Base-by-base conservation (phyloP, 2,113 vertebrate species). In the Siphamia tubifer region DNA sequence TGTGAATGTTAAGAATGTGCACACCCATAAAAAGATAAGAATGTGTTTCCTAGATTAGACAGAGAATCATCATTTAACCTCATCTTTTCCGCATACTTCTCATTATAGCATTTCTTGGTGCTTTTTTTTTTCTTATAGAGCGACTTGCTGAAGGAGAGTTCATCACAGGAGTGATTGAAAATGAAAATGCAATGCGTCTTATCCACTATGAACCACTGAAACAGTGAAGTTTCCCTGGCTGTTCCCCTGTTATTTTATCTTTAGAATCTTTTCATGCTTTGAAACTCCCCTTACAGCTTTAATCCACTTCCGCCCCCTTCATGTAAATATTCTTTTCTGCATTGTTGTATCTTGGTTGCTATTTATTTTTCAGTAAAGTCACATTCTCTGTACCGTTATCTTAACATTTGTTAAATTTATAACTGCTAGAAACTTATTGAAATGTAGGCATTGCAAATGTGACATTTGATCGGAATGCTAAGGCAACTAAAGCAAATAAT, bases 121-220 rank as follows among this genome's bases (percentile, higher is more conserved):
- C 57, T 5, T 36, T 11, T 61, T 4, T 69, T 34, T 43, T n/a
- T 56, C 9, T 19, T 21, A 43, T 32, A 93, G 94, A 94, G 21
- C 92, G 92, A 36, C 73, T 95, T 79, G 91, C 92, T 19, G 94
- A 95, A 74, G 93, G 92, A 20, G 94, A 95, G 76, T 95, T 95
- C 79, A 89, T 95, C 72, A 76, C 90, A 42, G 94, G 93, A 19
- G 88, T 95, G 63, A 92, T 87, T 48, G 92, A 93, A 58, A 94
- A 95, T 11, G 91, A 94, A 3, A 89, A 86, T 8, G 94, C 94
- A 3, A 92, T 95, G 86, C 85, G 83, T 66, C 92, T 95, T 16
- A 95, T 95, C 73, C 93, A 93, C 56, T 94, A 94, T 1, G 88
- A 90, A 64, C 92, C 91, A 2, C 9, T 70, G 2, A 87, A 92